Conservation (phyloP, 1,140 invertebrate species). For the Drosophila tsacasi region DNA sequence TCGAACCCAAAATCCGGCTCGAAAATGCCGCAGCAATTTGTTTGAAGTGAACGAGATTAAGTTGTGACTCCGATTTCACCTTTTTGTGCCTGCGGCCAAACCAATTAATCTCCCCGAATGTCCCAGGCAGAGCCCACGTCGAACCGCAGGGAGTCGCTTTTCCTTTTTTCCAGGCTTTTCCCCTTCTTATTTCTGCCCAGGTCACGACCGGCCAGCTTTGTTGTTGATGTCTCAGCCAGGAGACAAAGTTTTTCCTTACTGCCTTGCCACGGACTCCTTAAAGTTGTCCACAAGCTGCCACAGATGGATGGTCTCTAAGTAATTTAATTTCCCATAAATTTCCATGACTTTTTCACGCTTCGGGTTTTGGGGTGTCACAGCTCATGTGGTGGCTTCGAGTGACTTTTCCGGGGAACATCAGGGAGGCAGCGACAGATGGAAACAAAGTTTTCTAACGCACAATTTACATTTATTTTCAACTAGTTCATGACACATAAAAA, state of each 20-base stretch:
- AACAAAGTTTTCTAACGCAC: conserved; percentile 47
- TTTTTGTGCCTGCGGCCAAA: conserved; percentile 49
- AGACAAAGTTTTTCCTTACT: conserved; percentile 24
- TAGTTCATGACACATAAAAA: conserved; percentile 57
- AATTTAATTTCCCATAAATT: conserved; percentile 61
- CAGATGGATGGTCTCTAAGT: conserved; percentile 16
- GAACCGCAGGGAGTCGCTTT: conserved; percentile 36
- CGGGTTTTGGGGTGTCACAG: conserved; percentile 9
- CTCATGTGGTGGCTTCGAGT: conserved; percentile 5
- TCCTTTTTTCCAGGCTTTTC: conserved; percentile 43
- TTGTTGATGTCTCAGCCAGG: conserved; percentile 27
- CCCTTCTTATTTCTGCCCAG: conserved; percentile 31
- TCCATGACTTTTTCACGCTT: conserved; percentile 11
- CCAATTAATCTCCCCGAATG: conserved; percentile 68
- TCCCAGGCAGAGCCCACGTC: conserved; percentile 19
- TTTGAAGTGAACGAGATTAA: conserved; percentile 47
- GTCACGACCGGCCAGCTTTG: conserved; percentile 42
- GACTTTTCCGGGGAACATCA: not conserved
- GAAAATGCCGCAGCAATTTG: conserved; percentile 34
- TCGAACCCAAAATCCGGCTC: conserved; percentile 7
- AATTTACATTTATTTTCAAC: conserved; percentile 58
- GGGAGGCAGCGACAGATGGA: conserved; percentile 3
- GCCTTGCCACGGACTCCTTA: conserved; percentile 24
- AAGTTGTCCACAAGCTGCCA: conserved; percentile 37
- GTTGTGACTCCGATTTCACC: conserved; percentile 49